phyloP scores from a whole-genome alignment of 1,140 invertebrate genomes.

The Polypedilum pembai region DNA sequence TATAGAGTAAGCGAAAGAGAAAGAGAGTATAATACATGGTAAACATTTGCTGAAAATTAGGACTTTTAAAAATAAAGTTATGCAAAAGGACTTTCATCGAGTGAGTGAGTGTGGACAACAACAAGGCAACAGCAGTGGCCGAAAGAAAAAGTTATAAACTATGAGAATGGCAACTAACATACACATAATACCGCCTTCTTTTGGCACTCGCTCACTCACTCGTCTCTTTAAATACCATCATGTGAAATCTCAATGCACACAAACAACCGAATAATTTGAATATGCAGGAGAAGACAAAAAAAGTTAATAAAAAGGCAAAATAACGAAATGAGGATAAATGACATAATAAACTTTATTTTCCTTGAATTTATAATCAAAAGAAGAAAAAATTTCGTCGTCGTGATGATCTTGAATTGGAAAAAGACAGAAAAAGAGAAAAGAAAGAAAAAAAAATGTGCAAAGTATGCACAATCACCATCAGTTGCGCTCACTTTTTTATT shows the following conservation, averaged over 20 bases:
- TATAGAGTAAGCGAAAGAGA: too few species aligned
- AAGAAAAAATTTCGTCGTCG: background rate
- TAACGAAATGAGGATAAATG: conserved; percentile 3
- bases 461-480: background rate
- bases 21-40: background rate
- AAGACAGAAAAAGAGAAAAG: background rate
- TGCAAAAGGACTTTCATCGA: background rate
- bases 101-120: background rate
- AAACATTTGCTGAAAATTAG: conserved; percentile 19
- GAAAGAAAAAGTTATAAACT: background rate
- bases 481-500: too few species aligned
- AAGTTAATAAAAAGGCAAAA: background rate
- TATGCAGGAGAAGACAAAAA: too few species aligned
- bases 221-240: too few species aligned
- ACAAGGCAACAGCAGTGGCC: too few species aligned
- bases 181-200: too few species aligned
- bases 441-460: background rate
- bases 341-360: conserved; percentile 13
- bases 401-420: background rate
- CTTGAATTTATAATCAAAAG: background rate
- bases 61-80: conserved; percentile 7
- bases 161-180: too few species aligned
- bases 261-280: too few species aligned
- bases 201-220: too few species aligned
- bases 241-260: too few species aligned